These are phyloP conservation scores for Atrina japonica DNA, from an alignment of 2,888 invertebrate genomes.

Conservation along the genomic window DNA sequence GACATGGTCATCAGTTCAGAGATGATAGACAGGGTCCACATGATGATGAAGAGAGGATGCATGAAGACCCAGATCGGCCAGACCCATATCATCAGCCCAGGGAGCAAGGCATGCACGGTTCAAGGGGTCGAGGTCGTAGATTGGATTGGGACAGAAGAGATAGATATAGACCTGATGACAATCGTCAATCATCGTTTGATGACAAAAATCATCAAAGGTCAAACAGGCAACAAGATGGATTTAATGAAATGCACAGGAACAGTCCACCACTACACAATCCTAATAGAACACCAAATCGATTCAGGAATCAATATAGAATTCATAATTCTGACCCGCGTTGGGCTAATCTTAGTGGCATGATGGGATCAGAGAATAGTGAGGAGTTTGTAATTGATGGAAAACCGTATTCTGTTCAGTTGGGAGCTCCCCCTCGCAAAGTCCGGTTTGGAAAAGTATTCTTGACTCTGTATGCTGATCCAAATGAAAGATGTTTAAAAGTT, in stretches of 20 bases:
- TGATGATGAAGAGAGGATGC: constrained; percentile 10
- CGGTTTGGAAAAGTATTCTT: constrained; percentile 42
- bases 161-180: background rate
- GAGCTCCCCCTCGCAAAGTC: constrained; percentile 58
- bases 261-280: background rate
- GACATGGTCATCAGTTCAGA: constrained; percentile 15
- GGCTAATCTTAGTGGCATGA: constrained; percentile 60
- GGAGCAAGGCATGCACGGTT: too few relatives aligned
- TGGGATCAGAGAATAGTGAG: constrained; percentile 63
- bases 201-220: background rate
- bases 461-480: constrained; percentile 66
- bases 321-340: constrained; percentile 63
- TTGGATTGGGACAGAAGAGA: constrained; percentile 20
- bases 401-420: constrained; percentile 70
- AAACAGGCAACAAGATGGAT: constrained; percentile 2
- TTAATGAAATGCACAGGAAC: background rate
- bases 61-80: constrained; percentile 6
- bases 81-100: too few relatives aligned
- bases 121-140: constrained; percentile 15
- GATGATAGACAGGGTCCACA: background rate
- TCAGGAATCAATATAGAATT: constrained; percentile 1
- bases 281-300: too few relatives aligned
- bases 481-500: constrained; percentile 68
- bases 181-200: constrained; percentile 2
- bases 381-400: constrained; percentile 75